Base-by-base conservation (phyloP, 2,888 invertebrate species). In the Drosophila tripunctata region DNA sequence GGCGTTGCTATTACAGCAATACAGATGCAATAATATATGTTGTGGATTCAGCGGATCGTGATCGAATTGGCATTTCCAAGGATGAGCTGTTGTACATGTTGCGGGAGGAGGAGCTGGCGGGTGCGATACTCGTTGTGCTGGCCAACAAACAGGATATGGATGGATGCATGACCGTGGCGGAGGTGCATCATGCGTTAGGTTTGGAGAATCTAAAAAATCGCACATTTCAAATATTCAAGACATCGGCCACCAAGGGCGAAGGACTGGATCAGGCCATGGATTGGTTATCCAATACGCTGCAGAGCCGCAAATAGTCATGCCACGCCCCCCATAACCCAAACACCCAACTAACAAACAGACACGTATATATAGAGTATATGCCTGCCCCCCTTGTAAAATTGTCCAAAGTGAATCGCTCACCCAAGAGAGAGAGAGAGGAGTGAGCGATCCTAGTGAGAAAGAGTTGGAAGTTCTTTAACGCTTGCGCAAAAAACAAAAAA, bases 11-110 rank as follows among this genome's bases (percentile, higher is more conserved):
- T 92, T 99, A 98, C 92, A 98, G 99, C 80, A 99, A 99, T 92
- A 99, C 99, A 90, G 99, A 99, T 93, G 99, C 99, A 89, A 99
- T 99, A 88, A 99, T 99, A 89, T 99, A 99, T 92, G 99, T 99
- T 54, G 99, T 99, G 48, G 99, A 99, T 92, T 99, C 99, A 44
- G 99, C 98, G 56, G 99, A 99, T 92, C 95, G 97, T 92, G 99
- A 99, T 93, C 93, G 99, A 93, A 98, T 99, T 94, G 98, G 98
- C 84, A 98, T 99, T 92, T 98, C 99, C 75, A 99, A 99, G 94
- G 98, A 99, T 92, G 99, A 99, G 92, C 93, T 99, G 68, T 94
- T 98, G 77, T 97, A 98, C 88, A 99, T 99, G 99, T 93, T 99
- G 89, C 95, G 98, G 96, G 99, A 99, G 92, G 99, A 99, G 90